Evolutionary conservation across 1,140 invertebrate species (phyloP).

Genomic region (Drosophila littoralis): DNA sequence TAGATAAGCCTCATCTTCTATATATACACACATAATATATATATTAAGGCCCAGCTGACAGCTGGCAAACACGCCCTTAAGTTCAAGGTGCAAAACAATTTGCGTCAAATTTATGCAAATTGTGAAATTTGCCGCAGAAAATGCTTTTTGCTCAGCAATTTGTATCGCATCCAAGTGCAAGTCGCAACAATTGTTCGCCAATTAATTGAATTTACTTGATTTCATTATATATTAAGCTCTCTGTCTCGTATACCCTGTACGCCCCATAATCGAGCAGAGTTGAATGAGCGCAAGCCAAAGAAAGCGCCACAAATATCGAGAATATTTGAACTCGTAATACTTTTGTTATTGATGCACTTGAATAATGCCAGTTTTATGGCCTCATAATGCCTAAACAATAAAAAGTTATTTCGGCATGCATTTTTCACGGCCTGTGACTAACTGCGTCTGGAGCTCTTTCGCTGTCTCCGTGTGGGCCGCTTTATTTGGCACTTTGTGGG

Average conservation of each 20-base stretch:
- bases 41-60: no score
- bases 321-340: no score
- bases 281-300: background rate
- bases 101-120: constrained; percentile 32
- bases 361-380: no score
- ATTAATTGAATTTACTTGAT: constrained; percentile 75
- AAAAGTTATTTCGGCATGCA: background rate
- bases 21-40: background rate
- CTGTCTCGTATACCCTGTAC: constrained; percentile 1
- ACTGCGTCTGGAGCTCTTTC: constrained; percentile 4
- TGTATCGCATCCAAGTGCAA: constrained; percentile 4
- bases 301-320: background rate
- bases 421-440: background rate
- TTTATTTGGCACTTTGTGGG: constrained; percentile 17
- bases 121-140: constrained; percentile 13
- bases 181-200: constrained; percentile 45
- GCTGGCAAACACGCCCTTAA: background rate
- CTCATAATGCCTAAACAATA: background rate
- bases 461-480: constrained; percentile 45
- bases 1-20: constrained; percentile 14
- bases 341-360: no score
- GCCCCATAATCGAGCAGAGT: background rate
- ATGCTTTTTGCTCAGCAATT: constrained; percentile 39
- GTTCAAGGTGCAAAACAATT: constrained; percentile 32
- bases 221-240: constrained; percentile 50